Base-by-base conservation (phyloP, 2,888 invertebrate species). In the Silvanus unidentatus region DNA sequence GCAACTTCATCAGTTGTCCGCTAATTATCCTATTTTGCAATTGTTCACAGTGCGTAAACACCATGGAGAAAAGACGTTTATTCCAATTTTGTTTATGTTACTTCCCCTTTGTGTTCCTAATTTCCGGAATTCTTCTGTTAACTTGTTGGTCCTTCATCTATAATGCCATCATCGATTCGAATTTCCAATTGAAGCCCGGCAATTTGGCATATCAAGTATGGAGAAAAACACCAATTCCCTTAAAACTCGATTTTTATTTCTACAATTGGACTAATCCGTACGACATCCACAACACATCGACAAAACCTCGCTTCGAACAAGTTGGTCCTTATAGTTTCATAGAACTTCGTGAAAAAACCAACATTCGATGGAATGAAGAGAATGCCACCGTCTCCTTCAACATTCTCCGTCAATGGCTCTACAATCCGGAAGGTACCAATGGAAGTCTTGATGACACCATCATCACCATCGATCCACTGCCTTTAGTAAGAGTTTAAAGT, bases 191-290 rank as follows among this genome's bases (percentile, higher is more conserved):
- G 40, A 71, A 77, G 0, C 82, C 83, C 0, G 69, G 72, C 10
- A 80, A 85, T 1, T 71, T 74, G 9, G 75, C 80, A 13, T 89
- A 76, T 68, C 73, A 78, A 1, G 68, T 83, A 39, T 93, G 92
- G 92, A 75, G 78, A 59, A 79, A 76, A 35, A 81, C 84, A 0
- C 75, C 78, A 0, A 68, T 86, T 27, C 78, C 81, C 0, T 68
- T 87, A 11, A 75, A 71, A 59, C 70, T 88, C 54, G 82, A 86
- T 55, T 74, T 88, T 45, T 84, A 81, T 62, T 75, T 87, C 53
- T 88, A 80, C 69, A 88, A 88, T 68, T 88, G 88, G 88, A 88
- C 88, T 2, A 88, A 88, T 69, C 79, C 86, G 0, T 76, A 82
- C 10, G 77, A 80, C 40, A 77, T 81, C 28, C 75, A 77, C 2